Base-by-base conservation (phyloP, 2,113 vertebrate species). In the Theristicus caerulescens region DNA sequence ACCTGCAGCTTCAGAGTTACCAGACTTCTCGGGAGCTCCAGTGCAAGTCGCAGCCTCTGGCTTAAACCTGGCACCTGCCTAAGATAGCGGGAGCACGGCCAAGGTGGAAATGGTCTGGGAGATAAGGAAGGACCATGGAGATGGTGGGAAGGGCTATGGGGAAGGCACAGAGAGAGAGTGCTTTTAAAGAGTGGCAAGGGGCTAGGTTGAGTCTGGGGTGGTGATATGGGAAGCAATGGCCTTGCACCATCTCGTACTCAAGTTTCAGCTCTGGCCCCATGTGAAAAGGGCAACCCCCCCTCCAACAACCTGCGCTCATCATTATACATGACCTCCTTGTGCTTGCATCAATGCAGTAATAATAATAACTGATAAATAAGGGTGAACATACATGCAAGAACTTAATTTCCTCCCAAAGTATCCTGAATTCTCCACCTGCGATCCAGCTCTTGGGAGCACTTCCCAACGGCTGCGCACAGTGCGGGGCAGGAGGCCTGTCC, bases 381-480 rank as follows among this genome's bases (percentile, higher is more conserved):
- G 20, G 25, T 62, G 46, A 85, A 77, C 3, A 36, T 12, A 34
- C 18, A 65, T 32, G 3, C 55, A 86, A 16, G 5, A 86, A 78
- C n/a, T 57, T 89, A 9, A 55, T 64, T 92, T 72, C 49, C 0
- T 0, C 84, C 58, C 38, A 64, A 42, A 94, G 46, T 54, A 79
- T 34, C 52, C 31, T 57, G 13, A 92, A 16, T 62, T 83, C 80
- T 65, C 79, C 92, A 71, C 59, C 38, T 40, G 36, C 2, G 2
- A 32, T 79, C 47, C n/a, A 92, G 67, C 25, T 79, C 49, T 73
- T 34, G 15, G 47, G 52, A 82, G 17, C 54, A 52, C 57, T 12
- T 93, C 80, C 36, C 15, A 62, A 59, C 38, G 0, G 0, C 4
- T 0, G 1, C 0, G 3, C 44, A 10, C 14, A 51, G 31, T 3